Conservation (phyloP, 2,797 vertebrate species). For the Tenualosa ilisha region DNA sequence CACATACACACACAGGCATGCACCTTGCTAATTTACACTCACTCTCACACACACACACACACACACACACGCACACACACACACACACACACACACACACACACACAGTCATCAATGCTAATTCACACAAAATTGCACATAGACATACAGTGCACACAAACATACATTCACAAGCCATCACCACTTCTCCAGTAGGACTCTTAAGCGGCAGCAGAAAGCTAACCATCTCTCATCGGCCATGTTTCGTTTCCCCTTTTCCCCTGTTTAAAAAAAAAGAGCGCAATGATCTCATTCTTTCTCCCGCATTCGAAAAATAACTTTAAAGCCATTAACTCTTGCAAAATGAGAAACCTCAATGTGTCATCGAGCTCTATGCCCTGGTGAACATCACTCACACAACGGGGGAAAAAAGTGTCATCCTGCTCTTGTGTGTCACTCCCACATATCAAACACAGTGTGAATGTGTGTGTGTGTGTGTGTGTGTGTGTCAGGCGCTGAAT, state of each 20-base stretch:
- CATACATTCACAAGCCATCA: constrained; percentile 30
- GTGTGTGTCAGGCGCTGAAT: constrained; percentile 13
- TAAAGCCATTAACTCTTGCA: constrained; percentile 69
- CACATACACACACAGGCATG: constrained; percentile 41
- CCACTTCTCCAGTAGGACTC: constrained; percentile 33
- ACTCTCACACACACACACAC: constrained; percentile 45
- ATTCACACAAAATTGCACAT: background rate
- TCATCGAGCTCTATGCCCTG: constrained; percentile 72
- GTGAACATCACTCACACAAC: constrained; percentile 67
- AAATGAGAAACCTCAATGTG: constrained; percentile 77
- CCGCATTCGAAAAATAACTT: constrained; percentile 67
- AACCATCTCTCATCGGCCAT: constrained; percentile 39
- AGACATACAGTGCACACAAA: constrained; percentile 26
- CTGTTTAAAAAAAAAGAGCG: background rate
- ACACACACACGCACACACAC: constrained; percentile 39
- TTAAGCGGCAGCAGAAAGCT: constrained; percentile 28
- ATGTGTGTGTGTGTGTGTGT: constrained; percentile 29
- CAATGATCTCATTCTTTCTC: constrained; percentile 66
- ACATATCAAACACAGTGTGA: constrained; percentile 44
- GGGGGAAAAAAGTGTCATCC: constrained; percentile 64
- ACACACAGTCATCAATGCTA: background rate
- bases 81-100: constrained; percentile 19
- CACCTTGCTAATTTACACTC: constrained; percentile 37
- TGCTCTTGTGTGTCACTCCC: constrained; percentile 59
- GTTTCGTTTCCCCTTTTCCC: constrained; percentile 32